A percentile compares a stretch with the other conserved stretches of the same genome.
phyloP scores from a whole-genome alignment of 1,140 invertebrate genomes.

The Atta texana region DNA sequence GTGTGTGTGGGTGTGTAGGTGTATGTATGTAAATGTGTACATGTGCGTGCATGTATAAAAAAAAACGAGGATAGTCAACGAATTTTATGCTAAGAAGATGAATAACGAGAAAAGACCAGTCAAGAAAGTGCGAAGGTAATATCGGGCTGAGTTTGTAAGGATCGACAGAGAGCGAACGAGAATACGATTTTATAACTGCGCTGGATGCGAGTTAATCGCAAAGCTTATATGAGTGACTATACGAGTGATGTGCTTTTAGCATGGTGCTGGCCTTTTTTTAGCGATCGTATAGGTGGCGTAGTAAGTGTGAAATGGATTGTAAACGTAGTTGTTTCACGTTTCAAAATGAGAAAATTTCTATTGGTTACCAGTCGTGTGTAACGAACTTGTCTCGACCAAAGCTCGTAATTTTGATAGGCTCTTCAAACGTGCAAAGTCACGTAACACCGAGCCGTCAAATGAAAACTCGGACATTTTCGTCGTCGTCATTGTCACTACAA shows the following conservation, averaged over 20 bases:
- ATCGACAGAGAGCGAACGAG: slow-evolving; percentile 26
- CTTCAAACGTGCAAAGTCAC: slow-evolving; percentile 30
- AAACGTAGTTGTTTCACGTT: slow-evolving; percentile 32
- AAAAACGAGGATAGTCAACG: neutral
- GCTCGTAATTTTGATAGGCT: slow-evolving; percentile 54
- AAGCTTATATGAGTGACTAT: slow-evolving; percentile 49
- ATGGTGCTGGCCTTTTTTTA: slow-evolving; percentile 22
- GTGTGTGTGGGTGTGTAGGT: too few species aligned
- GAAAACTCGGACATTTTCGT: neutral
- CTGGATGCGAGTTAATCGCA: slow-evolving; percentile 47
- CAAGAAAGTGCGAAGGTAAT: slow-evolving; percentile 24
- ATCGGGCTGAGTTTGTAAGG: neutral
- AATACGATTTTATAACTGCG: slow-evolving; percentile 41
- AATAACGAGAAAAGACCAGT: neutral
- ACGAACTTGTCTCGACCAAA: slow-evolving; percentile 43
- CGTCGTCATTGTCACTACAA: neutral
- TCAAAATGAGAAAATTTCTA: slow-evolving; percentile 49
- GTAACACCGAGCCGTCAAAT: neutral
- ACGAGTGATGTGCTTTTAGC: slow-evolving; percentile 43
- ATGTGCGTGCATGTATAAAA: neutral
- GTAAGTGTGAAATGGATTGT: slow-evolving; percentile 59
- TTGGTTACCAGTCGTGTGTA: slow-evolving; percentile 40
- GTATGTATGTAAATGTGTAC: neutral
- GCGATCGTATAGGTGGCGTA: slow-evolving; percentile 30
- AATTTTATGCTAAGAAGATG: neutral